Base-by-base conservation (phyloP, 2,797 vertebrate species). In the Neopelma chrysocephalum region DNA sequence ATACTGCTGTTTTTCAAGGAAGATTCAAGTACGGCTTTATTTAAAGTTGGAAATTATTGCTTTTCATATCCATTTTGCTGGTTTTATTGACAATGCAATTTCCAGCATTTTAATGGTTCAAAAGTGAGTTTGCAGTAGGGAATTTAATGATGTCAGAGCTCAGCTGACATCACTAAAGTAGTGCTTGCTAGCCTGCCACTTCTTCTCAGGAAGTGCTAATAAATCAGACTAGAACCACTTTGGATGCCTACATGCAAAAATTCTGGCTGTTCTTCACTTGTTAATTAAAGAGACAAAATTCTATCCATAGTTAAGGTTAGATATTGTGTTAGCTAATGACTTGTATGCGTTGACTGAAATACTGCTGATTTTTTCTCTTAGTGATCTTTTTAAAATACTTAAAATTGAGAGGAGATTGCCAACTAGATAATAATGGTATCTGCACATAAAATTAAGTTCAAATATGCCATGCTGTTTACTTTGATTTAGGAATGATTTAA, bases 401-500 rank as follows among this genome's bases (percentile, higher is more conserved):
- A 54, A 14, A 78, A 66, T 25, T 89, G 84, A 89, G 60, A 92
- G 22, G 60, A 87, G 53, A 57, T 58, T 92, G n/a, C 45, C 75
- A 91, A 91, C 47, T 80, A 75, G 50, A 40, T 82, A 82, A 82
- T 82, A 78, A 68, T 40, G 23, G 27, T 87, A 76, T 81, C 92
- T 68, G 53, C 27, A 40, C 79, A 75, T 75, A 31, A 85, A 89
- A 80, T 92, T 64, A 82, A 53, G 57, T 73, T 48, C 65, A 78
- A 89, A 82, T 82, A 70, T 50, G n/a, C 51, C 75, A 47, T 0
- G 1, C 43, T 45, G 20, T 85, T 94, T 54, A 50, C 56, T 93
- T 90, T 89, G 78, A 77, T 90, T 95, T 87, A 77, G 57, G 45
- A 93, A 68, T 71, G 57, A 53, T 80, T 91, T 85, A 92, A 93